phyloP scores from a whole-genome alignment of 2,797 vertebrate genomes.

The Ptychobarbus kaznakovi region DNA sequence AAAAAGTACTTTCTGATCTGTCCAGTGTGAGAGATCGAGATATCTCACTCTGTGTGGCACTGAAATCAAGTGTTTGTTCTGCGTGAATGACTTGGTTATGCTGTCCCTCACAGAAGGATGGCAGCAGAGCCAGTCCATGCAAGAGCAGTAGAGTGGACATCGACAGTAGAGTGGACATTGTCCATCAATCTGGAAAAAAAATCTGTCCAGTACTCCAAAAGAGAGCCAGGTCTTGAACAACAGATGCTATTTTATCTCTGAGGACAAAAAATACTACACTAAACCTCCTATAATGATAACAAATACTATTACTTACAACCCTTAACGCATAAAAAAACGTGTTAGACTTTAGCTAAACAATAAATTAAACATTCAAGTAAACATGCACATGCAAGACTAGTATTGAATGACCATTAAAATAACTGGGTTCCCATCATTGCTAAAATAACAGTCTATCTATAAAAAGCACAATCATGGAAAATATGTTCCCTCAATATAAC shows the following conservation, averaged over 20 bases:
- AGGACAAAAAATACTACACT: neutral
- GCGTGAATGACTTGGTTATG: slow-evolving; percentile 3
- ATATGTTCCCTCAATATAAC: neutral
- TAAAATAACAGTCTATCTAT: neutral
- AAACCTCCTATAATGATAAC: neutral
- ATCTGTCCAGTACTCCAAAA: neutral
- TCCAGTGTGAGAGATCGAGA: neutral
- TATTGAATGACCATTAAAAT: neutral
- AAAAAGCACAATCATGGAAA: neutral
- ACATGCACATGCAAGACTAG: neutral
- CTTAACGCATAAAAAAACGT: neutral
- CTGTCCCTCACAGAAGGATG: slow-evolving; percentile 2
- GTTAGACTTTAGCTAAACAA: neutral
- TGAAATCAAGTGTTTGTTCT: slow-evolving; percentile 6
- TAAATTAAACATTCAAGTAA: neutral
- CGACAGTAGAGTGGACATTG: neutral
- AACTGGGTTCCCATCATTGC: neutral
- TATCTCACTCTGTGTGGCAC: neutral
- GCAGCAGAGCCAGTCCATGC: neutral
- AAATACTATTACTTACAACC: neutral
- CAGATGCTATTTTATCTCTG: slow-evolving; percentile 23
- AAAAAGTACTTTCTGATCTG: slow-evolving; percentile 14
- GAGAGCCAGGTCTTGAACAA: neutral
- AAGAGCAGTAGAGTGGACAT: slow-evolving; percentile 14
- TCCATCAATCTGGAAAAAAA: slow-evolving; percentile 20